These are phyloP conservation scores for Drosophila prolongata DNA, from an alignment of 2,888 invertebrate genomes.

Conservation along the genomic window DNA sequence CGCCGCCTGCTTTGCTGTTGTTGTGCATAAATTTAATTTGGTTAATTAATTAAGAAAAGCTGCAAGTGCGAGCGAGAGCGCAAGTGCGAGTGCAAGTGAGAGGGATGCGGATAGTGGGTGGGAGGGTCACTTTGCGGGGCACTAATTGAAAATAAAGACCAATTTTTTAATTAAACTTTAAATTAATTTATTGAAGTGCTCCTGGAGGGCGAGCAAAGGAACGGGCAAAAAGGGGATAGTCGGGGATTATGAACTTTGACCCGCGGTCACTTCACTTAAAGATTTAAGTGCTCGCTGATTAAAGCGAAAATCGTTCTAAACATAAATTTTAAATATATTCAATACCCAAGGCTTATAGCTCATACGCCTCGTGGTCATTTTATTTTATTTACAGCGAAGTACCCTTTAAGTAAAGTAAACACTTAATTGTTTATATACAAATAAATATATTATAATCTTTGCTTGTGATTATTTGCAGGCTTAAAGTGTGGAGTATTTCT, in stretches of 20 bases:
- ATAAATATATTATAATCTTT: too few relatives aligned
- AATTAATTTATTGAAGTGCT: slow-evolving; percentile 79
- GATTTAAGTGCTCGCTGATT: slow-evolving; percentile 1
- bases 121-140: slow-evolving; percentile 25
- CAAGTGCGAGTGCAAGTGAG: background rate
- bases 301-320: background rate
- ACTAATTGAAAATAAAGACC: slow-evolving; percentile 78
- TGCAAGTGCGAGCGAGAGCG: slow-evolving; percentile 18
- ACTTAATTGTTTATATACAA: too few relatives aligned
- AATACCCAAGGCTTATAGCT: too few relatives aligned
- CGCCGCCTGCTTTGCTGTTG: background rate
- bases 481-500: too few relatives aligned
- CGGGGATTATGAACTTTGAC: slow-evolving; percentile 10
- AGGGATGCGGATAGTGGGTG: background rate
- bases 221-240: background rate
- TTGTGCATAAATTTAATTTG: slow-evolving; percentile 77
- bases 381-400: too few relatives aligned
- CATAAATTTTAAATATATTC: background rate
- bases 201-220: slow-evolving; percentile 7
- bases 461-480: too few relatives aligned
- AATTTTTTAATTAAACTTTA: slow-evolving; percentile 80
- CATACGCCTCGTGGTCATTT: too few relatives aligned
- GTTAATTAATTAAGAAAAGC: slow-evolving; percentile 77
- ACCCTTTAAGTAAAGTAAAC: too few relatives aligned
- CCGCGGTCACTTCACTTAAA: slow-evolving; percentile 3